Conservation (phyloP, 2,888 invertebrate species). For the Morpho achilles region DNA sequence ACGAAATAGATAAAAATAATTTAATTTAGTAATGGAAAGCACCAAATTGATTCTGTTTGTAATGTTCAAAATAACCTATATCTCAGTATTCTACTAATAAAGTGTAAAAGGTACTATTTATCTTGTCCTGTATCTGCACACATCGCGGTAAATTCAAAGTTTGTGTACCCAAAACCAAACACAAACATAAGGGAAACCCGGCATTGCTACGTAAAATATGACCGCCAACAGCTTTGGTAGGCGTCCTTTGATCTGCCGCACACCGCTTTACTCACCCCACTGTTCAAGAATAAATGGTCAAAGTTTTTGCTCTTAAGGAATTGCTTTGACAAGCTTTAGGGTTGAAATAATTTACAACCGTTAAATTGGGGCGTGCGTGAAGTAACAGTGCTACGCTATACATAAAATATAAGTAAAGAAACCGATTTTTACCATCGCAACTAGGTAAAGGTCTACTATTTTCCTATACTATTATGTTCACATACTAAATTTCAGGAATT, state of each 20-base stretch:
- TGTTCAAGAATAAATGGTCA: slow-evolving; percentile 42
- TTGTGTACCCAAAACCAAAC: slow-evolving; percentile 13
- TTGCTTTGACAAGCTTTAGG: slow-evolving; percentile 42
- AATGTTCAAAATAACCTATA: neutral
- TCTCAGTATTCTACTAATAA: too few species aligned
- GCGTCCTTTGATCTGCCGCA: slow-evolving; percentile 24
- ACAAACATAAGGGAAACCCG: slow-evolving; percentile 26
- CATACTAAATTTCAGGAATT: too few species aligned
- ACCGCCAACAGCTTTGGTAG: slow-evolving; percentile 11
- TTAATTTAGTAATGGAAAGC: too few species aligned
- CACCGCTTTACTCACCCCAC: slow-evolving; percentile 20
- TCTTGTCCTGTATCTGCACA: slow-evolving; percentile 8
- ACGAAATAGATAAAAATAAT: too few species aligned
- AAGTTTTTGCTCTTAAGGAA: slow-evolving; percentile 45
- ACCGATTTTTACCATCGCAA: too few species aligned
- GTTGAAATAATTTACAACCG: slow-evolving; percentile 20
- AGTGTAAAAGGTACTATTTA: neutral
- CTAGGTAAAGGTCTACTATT: too few species aligned
- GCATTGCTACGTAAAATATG: slow-evolving; percentile 23
- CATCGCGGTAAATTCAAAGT: slow-evolving; percentile 8
- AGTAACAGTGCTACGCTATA: neutral
- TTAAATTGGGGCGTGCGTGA: slow-evolving; percentile 7
- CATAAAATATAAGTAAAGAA: too few species aligned
- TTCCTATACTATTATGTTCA: too few species aligned
- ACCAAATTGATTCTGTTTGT: too few species aligned